These are phyloP conservation scores for Patella ulyssiponensis DNA, from an alignment of 2,888 invertebrate genomes.

Conservation along the genomic window DNA sequence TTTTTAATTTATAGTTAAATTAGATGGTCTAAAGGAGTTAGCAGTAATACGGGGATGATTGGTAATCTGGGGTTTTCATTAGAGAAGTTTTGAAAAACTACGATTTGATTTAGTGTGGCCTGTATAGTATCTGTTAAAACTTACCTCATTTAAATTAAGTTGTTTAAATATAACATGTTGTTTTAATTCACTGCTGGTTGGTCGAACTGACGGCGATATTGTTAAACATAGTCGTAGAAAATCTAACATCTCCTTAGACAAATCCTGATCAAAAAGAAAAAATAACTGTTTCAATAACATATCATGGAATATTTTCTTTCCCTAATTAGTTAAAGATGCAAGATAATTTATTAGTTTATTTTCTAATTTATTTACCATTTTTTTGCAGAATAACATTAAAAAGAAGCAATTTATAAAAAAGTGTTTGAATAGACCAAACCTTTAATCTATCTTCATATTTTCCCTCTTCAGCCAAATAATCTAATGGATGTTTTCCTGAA, in stretches of 20 bases:
- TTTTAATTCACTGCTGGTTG: slow-evolving; percentile 53
- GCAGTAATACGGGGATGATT: too few species aligned
- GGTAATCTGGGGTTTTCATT: too few species aligned
- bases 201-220: slow-evolving; percentile 31
- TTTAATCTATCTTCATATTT: slow-evolving; percentile 39
- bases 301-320: too few species aligned
- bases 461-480: slow-evolving; percentile 52
- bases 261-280: slow-evolving; percentile 34
- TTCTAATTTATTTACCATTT: too few species aligned
- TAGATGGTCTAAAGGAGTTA: too few species aligned
- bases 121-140: not conserved
- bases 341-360: too few species aligned
- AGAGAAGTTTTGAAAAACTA: too few species aligned
- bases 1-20: too few species aligned
- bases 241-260: slow-evolving; percentile 37
- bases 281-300: not conserved
- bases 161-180: slow-evolving; percentile 52
- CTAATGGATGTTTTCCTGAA: slow-evolving; percentile 56
- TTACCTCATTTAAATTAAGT: slow-evolving; percentile 46
- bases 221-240: not conserved
- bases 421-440: slow-evolving; percentile 32
- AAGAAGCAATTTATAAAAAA: too few species aligned
- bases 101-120: too few species aligned
- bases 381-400: too few species aligned
- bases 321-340: too few species aligned